phyloP scores from a whole-genome alignment of 35 echinoderm and acorn worm species.

The Chiridota heheva region DNA sequence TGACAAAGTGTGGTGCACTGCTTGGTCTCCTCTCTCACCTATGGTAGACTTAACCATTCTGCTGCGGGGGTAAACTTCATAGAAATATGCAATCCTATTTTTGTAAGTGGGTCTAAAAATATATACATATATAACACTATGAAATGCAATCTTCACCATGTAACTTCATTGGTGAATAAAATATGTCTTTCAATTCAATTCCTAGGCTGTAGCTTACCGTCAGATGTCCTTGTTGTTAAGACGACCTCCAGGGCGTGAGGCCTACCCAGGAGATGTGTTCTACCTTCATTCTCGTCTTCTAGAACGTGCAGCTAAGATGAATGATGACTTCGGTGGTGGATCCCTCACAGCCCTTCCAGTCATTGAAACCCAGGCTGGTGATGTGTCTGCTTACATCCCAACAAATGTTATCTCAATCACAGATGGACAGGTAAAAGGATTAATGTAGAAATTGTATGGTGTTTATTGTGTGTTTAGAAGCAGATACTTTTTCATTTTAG shows the following conservation, averaged over 20 bases:
- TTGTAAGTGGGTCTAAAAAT: too few species aligned
- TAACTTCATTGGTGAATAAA: too few species aligned
- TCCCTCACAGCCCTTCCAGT: slow-evolving; percentile 94
- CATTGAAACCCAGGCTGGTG: slow-evolving; percentile 99
- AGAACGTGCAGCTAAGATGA: slow-evolving; percentile 98
- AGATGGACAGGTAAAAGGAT: slow-evolving; percentile 85
- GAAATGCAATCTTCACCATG: too few species aligned
- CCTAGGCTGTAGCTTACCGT: slow-evolving; percentile 97
- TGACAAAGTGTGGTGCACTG: too few species aligned
- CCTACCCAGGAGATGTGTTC: slow-evolving; percentile 99
- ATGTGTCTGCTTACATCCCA: slow-evolving; percentile 99
- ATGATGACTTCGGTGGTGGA: slow-evolving; percentile 93
- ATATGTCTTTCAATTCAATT: too few species aligned
- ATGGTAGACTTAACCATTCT: too few species aligned
- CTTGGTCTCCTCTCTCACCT: too few species aligned
- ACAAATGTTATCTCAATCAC: slow-evolving; percentile 99
- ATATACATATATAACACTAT: too few species aligned
- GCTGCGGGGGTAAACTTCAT: too few species aligned
- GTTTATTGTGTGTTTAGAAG: background rate
- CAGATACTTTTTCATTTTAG: background rate
- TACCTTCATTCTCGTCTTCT: slow-evolving; percentile 98
- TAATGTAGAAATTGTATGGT: background rate
- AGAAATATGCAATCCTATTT: too few species aligned
- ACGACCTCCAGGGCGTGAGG: slow-evolving; percentile 99
- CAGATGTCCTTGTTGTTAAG: slow-evolving; percentile 96